Conservation (phyloP, 2,113 vertebrate genomes). For the Oplegnathus fasciatus region DNA sequence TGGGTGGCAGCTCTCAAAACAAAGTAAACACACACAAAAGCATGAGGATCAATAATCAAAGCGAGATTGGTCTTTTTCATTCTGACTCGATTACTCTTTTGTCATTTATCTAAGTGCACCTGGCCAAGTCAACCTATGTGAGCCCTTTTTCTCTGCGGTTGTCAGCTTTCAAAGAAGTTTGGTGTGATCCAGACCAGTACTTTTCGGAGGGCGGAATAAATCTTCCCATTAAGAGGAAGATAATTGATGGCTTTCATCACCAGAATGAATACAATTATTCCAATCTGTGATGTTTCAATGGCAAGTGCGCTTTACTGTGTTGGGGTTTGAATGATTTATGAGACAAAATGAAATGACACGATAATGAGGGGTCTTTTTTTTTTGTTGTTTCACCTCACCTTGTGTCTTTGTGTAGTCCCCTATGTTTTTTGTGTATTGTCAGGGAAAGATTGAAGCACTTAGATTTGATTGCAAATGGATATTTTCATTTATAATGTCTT, state of each 20-base stretch:
- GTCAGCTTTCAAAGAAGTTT: conserved; percentile 53
- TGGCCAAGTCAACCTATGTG: conserved; percentile 21
- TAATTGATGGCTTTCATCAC: conserved; percentile 80
- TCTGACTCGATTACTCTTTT: conserved; percentile 33
- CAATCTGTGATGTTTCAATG: conserved; percentile 60
- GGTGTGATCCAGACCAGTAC: conserved; percentile 48
- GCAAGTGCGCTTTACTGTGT: conserved; percentile 50
- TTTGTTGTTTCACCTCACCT: conserved; percentile 49
- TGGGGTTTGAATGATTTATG: conserved; percentile 64
- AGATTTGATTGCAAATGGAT: background rate
- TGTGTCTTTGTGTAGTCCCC: conserved; percentile 29
- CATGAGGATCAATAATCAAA: conserved; percentile 33
- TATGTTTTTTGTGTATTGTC: conserved; percentile 8
- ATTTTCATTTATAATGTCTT: background rate
- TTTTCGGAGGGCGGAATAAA: conserved; percentile 71
- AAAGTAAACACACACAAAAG: background rate
- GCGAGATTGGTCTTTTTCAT: conserved; percentile 14
- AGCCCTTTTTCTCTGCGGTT: conserved; percentile 17
- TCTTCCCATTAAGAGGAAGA: conserved; percentile 68
- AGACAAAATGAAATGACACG: conserved; percentile 64
- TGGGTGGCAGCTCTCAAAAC: background rate
- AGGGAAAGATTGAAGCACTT: conserved; percentile 5
- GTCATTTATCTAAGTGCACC: conserved; percentile 42
- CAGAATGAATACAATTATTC: conserved; percentile 69
- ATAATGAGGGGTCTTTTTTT: conserved; percentile 66